These are phyloP conservation scores for Cyprinella venusta DNA, from an alignment of 2,797 vertebrate genomes.

Conservation along the genomic window DNA sequence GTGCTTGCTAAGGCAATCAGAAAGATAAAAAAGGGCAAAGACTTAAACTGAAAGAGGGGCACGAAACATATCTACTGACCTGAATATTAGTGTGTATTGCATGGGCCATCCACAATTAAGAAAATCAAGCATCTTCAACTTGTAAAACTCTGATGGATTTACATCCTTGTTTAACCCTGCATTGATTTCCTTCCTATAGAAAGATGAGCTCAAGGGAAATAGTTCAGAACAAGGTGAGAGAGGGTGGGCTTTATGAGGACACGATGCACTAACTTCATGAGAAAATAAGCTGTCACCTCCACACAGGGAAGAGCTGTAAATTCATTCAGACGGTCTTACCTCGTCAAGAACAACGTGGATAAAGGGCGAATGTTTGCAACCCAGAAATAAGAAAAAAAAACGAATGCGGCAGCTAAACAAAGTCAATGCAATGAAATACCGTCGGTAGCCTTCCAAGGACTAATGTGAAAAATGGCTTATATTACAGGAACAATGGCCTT, in stretches of 20 bases:
- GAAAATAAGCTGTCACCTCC: conserved; percentile 3
- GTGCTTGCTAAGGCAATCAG: not conserved
- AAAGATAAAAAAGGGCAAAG: not conserved
- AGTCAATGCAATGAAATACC: conserved; percentile 57
- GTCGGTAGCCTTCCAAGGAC: conserved; percentile 40
- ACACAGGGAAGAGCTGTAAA: conserved; percentile 55
- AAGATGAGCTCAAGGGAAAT: not conserved
- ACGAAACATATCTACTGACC: not conserved
- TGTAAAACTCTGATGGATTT: conserved; percentile 2
- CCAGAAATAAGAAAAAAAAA: not conserved
- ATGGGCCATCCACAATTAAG: not conserved
- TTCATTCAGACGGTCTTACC: conserved; percentile 46
- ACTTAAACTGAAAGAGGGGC: not conserved
- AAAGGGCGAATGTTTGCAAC: not conserved
- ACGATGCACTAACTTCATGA: not conserved
- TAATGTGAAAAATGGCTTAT: conserved; percentile 39
- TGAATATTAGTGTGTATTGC: not conserved
- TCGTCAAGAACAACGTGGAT: conserved; percentile 25
- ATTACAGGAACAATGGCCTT: conserved; percentile 57
- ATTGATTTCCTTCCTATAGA: not conserved
- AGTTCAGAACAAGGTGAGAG: conserved; percentile 26
- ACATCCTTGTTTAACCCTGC: conserved; percentile 38
- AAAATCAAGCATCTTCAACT: not conserved
- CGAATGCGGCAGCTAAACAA: conserved; percentile 36
- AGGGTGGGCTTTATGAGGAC: conserved; percentile 5